These are phyloP conservation scores for Cybosia mesomella DNA, from an alignment of 2,888 invertebrate genomes.

Conservation along the genomic window DNA sequence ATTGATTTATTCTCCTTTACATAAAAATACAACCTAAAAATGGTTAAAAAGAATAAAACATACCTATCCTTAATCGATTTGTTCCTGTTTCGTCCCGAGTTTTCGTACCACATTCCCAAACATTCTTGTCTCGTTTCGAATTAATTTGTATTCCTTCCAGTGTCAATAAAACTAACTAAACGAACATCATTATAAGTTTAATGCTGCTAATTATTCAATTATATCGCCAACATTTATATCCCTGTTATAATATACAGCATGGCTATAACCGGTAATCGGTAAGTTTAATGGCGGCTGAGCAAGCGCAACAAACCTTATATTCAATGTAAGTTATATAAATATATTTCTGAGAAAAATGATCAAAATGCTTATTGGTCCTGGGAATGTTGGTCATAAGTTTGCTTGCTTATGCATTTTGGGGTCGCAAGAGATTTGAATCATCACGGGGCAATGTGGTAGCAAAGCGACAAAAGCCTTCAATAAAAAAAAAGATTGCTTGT, in stretches of 20 bases:
- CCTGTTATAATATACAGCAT: background rate
- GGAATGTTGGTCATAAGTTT: background rate
- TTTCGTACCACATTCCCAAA: too few species aligned
- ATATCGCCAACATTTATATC: constrained; percentile 48
- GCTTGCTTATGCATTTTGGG: too few species aligned
- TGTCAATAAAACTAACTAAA: constrained; percentile 7
- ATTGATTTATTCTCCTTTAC: too few species aligned
- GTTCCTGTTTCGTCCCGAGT: too few species aligned
- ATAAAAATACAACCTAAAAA: too few species aligned
- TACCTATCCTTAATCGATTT: background rate
- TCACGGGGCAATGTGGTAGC: too few species aligned
- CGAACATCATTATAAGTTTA: constrained; percentile 13
- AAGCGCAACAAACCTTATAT: background rate
- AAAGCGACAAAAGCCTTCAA: too few species aligned
- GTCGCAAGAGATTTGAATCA: too few species aligned
- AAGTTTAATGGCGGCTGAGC: background rate
- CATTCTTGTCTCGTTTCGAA: too few species aligned
- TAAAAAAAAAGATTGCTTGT: too few species aligned
- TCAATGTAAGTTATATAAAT: constrained; percentile 1
- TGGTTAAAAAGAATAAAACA: too few species aligned
- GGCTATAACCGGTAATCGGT: background rate
- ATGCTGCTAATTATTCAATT: constrained; percentile 43
- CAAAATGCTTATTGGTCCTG: background rate
- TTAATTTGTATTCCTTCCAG: background rate
- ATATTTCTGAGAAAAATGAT: constrained; percentile 2